Conservation (phyloP, 2,797 vertebrate genomes). For the Pangasius krempfi region DNA sequence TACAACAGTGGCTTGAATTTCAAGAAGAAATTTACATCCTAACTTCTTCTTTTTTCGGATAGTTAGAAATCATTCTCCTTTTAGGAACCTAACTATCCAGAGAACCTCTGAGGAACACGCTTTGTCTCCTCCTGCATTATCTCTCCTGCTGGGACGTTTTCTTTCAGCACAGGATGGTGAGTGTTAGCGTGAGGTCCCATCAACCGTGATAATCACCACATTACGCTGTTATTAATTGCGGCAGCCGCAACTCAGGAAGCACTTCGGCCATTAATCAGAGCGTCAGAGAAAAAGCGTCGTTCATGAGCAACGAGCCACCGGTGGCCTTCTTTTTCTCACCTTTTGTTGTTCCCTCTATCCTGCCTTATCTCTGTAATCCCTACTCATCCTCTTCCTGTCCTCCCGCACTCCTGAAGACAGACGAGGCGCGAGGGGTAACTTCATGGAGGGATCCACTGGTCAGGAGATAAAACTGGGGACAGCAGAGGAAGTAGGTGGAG, state of each 20-base stretch:
- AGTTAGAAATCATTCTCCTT: neutral
- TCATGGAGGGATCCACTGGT: neutral
- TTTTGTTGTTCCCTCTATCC: slow-evolving; percentile 37
- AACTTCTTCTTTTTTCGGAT: neutral
- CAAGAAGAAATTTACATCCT: neutral
- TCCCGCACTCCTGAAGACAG: slow-evolving; percentile 44
- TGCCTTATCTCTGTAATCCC: slow-evolving; percentile 69
- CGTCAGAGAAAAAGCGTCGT: slow-evolving; percentile 34
- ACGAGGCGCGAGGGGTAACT: slow-evolving; percentile 26
- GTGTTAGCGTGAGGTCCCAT: slow-evolving; percentile 61
- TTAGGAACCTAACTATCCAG: neutral
- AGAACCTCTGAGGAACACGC: neutral
- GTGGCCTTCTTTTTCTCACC: slow-evolving; percentile 25
- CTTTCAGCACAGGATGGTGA: slow-evolving; percentile 69
- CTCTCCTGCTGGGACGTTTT: slow-evolving; percentile 8
- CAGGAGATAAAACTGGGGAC: slow-evolving; percentile 17
- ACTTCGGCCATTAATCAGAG: slow-evolving; percentile 56
- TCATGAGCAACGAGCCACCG: slow-evolving; percentile 25
- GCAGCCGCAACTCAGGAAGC: slow-evolving; percentile 46
- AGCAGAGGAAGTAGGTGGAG: neutral
- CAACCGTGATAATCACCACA: slow-evolving; percentile 57
- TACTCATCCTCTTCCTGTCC: slow-evolving; percentile 70
- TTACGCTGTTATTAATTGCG: slow-evolving; percentile 71
- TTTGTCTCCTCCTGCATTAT: neutral
- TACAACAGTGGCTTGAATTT: neutral